phyloP scores from a whole-genome alignment of 2,888 invertebrate species.

The Nemotelus nigrinus region DNA sequence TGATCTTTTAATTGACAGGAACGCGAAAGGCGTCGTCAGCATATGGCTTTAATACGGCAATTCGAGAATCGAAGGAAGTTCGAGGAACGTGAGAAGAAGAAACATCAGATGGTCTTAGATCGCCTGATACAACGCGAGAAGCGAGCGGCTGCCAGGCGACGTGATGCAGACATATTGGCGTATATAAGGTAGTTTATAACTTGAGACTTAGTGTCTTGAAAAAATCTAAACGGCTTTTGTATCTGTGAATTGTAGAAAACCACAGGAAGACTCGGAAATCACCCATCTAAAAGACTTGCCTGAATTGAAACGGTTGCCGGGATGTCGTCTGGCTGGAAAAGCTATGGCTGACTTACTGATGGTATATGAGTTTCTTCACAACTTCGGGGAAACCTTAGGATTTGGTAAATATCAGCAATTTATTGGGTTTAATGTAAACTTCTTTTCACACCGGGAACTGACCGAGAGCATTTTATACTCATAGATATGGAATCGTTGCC shows the following conservation, averaged over 20 bases:
- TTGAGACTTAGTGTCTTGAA: not conserved
- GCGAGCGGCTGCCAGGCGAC: conserved; percentile 77
- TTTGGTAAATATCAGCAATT: conserved; percentile 74
- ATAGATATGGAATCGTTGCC: conserved; percentile 88
- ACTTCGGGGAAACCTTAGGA: conserved; percentile 93
- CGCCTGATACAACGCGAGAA: conserved; percentile 86
- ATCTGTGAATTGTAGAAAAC: conserved; percentile 70
- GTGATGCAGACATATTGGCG: conserved; percentile 75
- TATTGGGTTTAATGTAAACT: not conserved
- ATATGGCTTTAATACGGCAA: conserved; percentile 87
- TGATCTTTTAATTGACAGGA: conserved; percentile 68
- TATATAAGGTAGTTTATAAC: conserved; percentile 67
- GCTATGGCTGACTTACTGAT: conserved; percentile 93
- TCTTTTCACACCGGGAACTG: too few relatives aligned
- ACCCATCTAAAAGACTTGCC: conserved; percentile 79
- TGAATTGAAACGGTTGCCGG: conserved; percentile 79
- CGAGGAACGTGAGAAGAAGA: conserved; percentile 82
- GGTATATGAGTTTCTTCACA: conserved; percentile 96
- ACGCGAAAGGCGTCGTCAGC: conserved; percentile 87
- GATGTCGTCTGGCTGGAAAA: conserved; percentile 82
- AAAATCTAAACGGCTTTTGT: not conserved
- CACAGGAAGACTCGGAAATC: conserved; percentile 90
- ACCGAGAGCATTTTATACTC: not conserved
- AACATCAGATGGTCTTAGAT: conserved; percentile 78
- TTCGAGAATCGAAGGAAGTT: conserved; percentile 86